A percentile compares a stretch with the other conserved stretches of the same genome.
Conservation (phyloP, 2,888 invertebrate genomes). For the Dexiosoma caninum region DNA sequence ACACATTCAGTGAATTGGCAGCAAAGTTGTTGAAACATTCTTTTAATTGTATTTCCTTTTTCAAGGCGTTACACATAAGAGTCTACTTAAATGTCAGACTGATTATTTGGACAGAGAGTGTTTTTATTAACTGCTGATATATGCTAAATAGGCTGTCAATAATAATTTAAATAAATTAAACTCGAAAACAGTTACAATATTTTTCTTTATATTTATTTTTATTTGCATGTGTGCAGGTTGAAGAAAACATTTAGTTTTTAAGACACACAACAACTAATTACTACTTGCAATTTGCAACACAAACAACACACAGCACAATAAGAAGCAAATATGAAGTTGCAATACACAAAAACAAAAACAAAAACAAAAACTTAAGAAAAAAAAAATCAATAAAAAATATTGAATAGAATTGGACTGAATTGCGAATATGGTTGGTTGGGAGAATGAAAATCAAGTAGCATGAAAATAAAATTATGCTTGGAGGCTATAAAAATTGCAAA, state of each 20-base stretch:
- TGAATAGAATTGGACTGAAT: no score
- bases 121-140: slow-evolving; percentile 43
- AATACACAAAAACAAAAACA: neutral
- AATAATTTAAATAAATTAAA: slow-evolving; percentile 64
- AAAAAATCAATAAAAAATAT: no score
- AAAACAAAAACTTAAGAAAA: no score
- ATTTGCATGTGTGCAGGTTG: neutral
- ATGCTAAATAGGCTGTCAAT: slow-evolving; percentile 64
- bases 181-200: slow-evolving; percentile 57
- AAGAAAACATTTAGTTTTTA: neutral
- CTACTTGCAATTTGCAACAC: slow-evolving; percentile 3
- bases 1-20: no score
- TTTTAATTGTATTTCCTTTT: no score
- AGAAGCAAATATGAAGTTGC: neutral
- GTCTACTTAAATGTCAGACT: slow-evolving; percentile 1
- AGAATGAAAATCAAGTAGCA: slow-evolving; percentile 55
- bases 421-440: neutral
- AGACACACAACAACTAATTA: slow-evolving; percentile 29
- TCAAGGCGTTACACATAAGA: neutral
- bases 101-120: slow-evolving; percentile 23
- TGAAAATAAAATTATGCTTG: slow-evolving; percentile 62
- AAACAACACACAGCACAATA: neutral
- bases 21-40: slow-evolving; percentile 3
- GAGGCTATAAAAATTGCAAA: slow-evolving; percentile 61
- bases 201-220: neutral